Base-by-base conservation (phyloP, 2,797 vertebrate species). In the Eupleurogrammus muticus region DNA sequence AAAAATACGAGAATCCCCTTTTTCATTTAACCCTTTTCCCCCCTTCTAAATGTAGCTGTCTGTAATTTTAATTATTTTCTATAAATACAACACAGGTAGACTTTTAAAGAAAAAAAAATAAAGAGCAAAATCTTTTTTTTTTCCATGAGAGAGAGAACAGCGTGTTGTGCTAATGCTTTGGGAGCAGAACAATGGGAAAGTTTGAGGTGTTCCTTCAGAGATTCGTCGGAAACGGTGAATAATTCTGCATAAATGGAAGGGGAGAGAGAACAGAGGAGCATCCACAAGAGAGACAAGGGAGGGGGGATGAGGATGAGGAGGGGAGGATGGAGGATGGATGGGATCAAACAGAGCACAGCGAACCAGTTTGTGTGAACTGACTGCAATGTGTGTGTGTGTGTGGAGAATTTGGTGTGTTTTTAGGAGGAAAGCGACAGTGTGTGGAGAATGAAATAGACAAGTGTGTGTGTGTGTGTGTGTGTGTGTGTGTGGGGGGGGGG, bases 221-320 rank as follows among this genome's bases (percentile, higher is more conserved):
- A 87, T 81, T 88, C 87, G 79, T 73, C 35, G 7, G 85, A 80
- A 90, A 89, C 68, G 54, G 75, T 90, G 89, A 88, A 91, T 90
- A 90, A 89, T 88, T 90, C 86, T 89, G 87, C 83, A 91, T 90
- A 91, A 92, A 86, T 73, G 87, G 75, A 83, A 73, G 64, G 54
- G n/a, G n/a, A n/a, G 65, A 80, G 82, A 86, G 80, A 88, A 79
- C 63, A 83, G 79, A 66, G 76, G 75, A 70, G 75, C 80, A 83
- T 83, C 66, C 72, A 24, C 73, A 23, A 68, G 85, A 81, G 59
- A 63, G 62, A 73, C 17, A 54, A 44, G 42, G 63, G 63, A 48
- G 58, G 24, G 35, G 70, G 34, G 34, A 64, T 46, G 61, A 66
- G 59, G 67, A 53, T 61, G 62, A 57, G 64, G 44, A 56, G 64